Percentiles rank a stretch among this genome's conserved stretches.
These are phyloP conservation scores for Mormoops blainvillei DNA, from an alignment of 2,113 vertebrate species.

Conservation along the genomic window DNA sequence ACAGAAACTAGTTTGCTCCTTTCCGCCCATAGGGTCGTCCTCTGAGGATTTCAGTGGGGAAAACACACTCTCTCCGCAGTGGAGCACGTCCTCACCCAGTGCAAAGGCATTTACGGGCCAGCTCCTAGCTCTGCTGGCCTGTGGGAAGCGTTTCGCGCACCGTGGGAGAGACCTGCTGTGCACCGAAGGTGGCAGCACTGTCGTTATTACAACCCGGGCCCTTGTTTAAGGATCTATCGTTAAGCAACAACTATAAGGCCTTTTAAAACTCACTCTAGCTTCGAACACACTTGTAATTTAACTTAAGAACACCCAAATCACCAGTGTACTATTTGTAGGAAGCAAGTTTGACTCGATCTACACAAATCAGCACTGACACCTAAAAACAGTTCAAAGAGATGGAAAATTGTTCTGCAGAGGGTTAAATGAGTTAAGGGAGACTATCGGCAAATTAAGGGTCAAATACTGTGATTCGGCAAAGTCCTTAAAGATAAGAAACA, in stretches of 20 bases:
- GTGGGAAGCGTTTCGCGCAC: neutral
- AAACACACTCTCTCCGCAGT: neutral
- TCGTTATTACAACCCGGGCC: neutral
- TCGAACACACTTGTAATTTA: neutral
- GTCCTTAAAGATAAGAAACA: neutral
- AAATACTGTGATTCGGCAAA: neutral
- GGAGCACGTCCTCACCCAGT: neutral
- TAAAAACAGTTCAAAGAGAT: neutral
- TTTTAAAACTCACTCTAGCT: slow-evolving; percentile 28
- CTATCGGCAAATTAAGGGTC: neutral
- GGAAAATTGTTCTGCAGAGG: neutral
- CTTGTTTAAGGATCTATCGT: slow-evolving; percentile 17
- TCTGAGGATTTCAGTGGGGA: neutral
- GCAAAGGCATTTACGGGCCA: neutral
- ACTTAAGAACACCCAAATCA: neutral
- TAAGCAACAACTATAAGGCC: slow-evolving; percentile 33
- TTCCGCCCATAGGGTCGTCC: neutral
- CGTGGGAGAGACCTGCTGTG: neutral
- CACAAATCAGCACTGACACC: neutral
- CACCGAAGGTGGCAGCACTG: neutral
- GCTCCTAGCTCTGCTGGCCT: neutral
- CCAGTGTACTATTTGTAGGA: neutral
- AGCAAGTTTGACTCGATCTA: neutral
- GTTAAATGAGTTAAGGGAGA: neutral
- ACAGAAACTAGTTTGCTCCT: neutral